Evolutionary conservation across 2,888 invertebrate species (phyloP).

Genomic region (Cantharis nigra): DNA sequence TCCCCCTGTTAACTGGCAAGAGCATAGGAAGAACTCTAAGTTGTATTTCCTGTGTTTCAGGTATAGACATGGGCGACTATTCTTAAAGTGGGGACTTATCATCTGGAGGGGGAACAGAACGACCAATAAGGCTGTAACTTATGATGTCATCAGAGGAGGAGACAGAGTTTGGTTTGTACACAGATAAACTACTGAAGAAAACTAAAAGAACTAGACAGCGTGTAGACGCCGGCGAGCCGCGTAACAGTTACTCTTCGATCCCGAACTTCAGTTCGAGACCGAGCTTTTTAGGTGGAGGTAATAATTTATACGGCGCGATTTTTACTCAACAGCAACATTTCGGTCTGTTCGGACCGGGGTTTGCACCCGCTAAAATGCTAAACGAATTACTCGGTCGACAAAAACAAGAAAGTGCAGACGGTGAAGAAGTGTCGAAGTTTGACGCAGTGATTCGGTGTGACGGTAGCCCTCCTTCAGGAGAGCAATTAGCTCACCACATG

Average conservation of each 20-base stretch:
- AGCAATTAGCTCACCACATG: conserved; percentile 77
- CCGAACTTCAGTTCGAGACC: conserved; percentile 77
- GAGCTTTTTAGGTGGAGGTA: conserved; percentile 70
- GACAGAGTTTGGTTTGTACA: conserved; percentile 91
- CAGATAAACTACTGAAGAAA: conserved; percentile 91
- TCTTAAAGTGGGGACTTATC: conserved; percentile 62
- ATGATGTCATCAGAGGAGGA: conserved; percentile 98
- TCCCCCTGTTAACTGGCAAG: conserved; percentile 1
- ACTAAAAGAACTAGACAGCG: conserved; percentile 93
- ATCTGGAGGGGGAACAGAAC: conserved; percentile 67
- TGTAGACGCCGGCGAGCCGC: conserved; percentile 94
- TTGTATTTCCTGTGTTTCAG: conserved; percentile 45
- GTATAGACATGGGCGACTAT: conserved; percentile 59
- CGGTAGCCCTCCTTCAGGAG: conserved; percentile 62
- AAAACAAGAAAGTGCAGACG: conserved; percentile 56
- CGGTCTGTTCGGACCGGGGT: conserved; percentile 82
- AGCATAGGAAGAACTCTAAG: conserved; percentile 2
- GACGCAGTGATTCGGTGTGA: conserved; percentile 58
- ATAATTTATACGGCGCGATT: conserved; percentile 80
- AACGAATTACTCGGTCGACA: conserved; percentile 86
- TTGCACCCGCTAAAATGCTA: conserved; percentile 88
- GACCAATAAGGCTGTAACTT: conserved; percentile 84
- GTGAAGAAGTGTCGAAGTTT: conserved; percentile 53
- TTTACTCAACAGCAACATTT: conserved; percentile 80
- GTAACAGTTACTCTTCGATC: conserved; percentile 87